Conservation (phyloP, 2,113 vertebrate genomes). For the Psophia crepitans region DNA sequence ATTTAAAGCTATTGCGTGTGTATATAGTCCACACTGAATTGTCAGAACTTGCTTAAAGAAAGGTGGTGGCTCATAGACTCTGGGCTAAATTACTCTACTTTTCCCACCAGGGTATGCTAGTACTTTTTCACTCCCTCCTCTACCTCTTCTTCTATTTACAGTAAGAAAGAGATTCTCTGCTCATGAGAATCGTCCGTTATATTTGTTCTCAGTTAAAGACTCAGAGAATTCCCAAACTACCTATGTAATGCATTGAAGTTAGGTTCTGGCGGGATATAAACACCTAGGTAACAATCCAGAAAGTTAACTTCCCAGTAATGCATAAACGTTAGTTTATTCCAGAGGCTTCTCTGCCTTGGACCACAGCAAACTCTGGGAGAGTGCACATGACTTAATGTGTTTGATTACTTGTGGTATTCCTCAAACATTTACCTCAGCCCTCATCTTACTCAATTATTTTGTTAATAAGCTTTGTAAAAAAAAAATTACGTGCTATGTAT, state of each 20-base stretch:
- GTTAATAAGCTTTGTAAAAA: not conserved
- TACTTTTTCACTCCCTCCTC: not conserved
- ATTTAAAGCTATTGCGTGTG: not conserved
- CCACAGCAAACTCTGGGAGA: not conserved
- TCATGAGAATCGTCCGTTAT: not conserved
- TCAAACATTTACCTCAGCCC: not conserved
- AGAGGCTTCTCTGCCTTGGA: not conserved
- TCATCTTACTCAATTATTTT: not conserved
- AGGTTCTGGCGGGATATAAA: not conserved
- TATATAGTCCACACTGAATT: not conserved
- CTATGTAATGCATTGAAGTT: not conserved
- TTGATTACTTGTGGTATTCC: not conserved
- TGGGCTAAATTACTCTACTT: not conserved
- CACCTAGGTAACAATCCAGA: not conserved
- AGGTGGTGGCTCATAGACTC: not conserved
- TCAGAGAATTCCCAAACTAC: not conserved
- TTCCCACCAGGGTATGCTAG: not conserved
- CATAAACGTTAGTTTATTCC: not conserved
- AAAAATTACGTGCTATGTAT: accelerated
- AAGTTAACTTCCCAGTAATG: not conserved
- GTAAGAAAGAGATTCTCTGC: not conserved
- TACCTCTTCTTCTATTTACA: not conserved
- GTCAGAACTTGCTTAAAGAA: not conserved
- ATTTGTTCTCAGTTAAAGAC: not conserved
- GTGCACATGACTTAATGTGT: no score